Evolutionary conservation across 2,797 vertebrate genomes (phyloP), one percentile per base, ranked within the genome.

Genomic region (Cryptoprocta ferox): DNA sequence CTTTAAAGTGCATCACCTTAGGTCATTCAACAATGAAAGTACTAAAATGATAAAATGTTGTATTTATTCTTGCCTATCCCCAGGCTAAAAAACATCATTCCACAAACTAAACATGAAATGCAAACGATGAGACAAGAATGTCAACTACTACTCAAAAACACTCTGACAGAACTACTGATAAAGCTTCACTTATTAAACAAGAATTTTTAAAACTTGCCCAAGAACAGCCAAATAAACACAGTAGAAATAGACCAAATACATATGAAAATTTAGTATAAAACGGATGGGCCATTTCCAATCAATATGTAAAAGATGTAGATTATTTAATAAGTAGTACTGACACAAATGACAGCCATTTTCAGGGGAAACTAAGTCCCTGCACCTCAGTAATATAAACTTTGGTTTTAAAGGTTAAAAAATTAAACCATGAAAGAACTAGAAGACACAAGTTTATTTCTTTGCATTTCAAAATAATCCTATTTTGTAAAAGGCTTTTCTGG

Each of bases 91-190:
- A 93, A 59, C 50, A 95, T 37, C 61, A 96, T 91, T 88, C 91
- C 28, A 90, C 83, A 82, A 89, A 86, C 81, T 59, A 68, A 91
- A 84, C 28, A 84, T 73, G 18, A 89, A 91, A 78, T 59, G 28
- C 30, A 90, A 95, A 89, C 63, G 7, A 88, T 2, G 37, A 88
- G 39, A 70, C 70, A 82, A 83, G 42, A 88, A 93, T n/a, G 39
- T 75, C 70, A 95, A 87, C 88, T 83, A 65, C 24, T 87, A 70
- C 59, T 56, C 78, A 84, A 94, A 92, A 92, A 88, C 30, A 82
- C 12, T 45, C 19, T 56, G 83, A 78, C 35, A n/a, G 3, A 83
- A 45, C 12, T 90, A 93, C 0, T 50, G 14, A 48, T 92, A 94
- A 92, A 59, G 30, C 15, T 94, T 73, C 14, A n/a, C 37, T 91